Percentiles rank a stretch among this genome's conserved stretches.
phyloP scores from a whole-genome alignment of 2,113 vertebrate genomes.

The Dinomys branickii region DNA sequence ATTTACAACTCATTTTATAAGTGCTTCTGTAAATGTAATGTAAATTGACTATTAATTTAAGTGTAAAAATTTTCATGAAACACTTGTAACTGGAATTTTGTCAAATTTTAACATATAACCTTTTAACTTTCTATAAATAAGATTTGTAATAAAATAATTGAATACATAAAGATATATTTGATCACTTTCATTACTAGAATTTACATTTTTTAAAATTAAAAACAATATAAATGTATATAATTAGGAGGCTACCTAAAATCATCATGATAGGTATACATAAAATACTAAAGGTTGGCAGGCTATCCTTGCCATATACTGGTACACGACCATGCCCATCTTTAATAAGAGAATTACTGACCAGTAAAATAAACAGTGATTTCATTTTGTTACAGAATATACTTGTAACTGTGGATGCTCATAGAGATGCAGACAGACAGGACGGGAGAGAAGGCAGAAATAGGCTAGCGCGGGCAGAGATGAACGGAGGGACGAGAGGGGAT shows the following conservation, averaged over 20 bases:
- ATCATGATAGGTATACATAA: neutral
- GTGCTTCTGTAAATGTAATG: neutral
- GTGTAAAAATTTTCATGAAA: neutral
- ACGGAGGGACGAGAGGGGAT: neutral
- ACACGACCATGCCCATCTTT: neutral
- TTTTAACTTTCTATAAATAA: neutral
- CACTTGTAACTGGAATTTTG: neutral
- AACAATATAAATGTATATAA: neutral
- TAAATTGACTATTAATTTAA: neutral
- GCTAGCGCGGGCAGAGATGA: no score
- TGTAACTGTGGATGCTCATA: neutral
- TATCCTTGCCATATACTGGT: neutral
- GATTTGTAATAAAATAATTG: neutral
- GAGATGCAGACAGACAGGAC: neutral
- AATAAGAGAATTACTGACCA: neutral
- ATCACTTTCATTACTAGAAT: neutral
- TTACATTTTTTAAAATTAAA: neutral
- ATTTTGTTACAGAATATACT: neutral
- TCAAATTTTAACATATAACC: neutral
- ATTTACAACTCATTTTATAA: neutral
- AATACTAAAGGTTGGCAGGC: neutral
- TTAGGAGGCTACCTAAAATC: neutral
- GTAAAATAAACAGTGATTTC: neutral
- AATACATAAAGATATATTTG: neutral
- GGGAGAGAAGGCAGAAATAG: neutral